A percentile compares a stretch with the other conserved stretches of the same genome.
Evolutionary conservation across 2,113 vertebrate species (phyloP).

Genomic region (Copsychus sechellarum): DNA sequence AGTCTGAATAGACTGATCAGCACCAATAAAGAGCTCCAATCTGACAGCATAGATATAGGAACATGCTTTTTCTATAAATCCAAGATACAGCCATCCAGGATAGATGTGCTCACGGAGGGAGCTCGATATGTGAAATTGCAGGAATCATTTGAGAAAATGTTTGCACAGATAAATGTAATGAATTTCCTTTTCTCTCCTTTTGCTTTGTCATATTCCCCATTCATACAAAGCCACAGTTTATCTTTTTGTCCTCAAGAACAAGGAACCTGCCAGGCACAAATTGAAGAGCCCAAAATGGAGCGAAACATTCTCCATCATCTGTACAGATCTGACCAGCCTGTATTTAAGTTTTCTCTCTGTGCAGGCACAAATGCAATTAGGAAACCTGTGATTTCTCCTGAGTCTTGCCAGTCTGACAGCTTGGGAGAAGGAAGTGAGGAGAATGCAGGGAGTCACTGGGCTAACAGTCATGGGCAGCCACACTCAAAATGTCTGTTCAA

Average conservation of each 20-base stretch:
- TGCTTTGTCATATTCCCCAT: neutral
- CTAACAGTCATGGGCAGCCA: conserved; percentile 8
- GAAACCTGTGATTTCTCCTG: conserved; percentile 65
- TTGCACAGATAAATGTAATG: neutral
- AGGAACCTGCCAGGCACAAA: conserved; percentile 27
- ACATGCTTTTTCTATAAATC: neutral
- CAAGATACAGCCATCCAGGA: neutral
- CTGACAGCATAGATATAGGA: neutral
- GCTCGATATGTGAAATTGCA: neutral
- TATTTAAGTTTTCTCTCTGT: conserved; percentile 32
- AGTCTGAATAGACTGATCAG: neutral
- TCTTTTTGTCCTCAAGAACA: conserved; percentile 10
- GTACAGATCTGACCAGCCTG: neutral
- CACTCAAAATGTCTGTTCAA: conserved; percentile 34
- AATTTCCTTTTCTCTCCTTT: neutral
- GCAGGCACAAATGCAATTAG: conserved; percentile 54
- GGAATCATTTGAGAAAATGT: conserved; percentile 4
- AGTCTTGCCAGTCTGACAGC: conserved; percentile 57
- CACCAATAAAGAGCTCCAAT: neutral
- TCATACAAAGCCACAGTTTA: conserved; percentile 1
- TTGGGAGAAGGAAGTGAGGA: conserved; percentile 49
- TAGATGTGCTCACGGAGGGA: neutral
- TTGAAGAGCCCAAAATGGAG: neutral
- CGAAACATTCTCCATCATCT: neutral
- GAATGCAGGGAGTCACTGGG: conserved; percentile 20